These are phyloP conservation scores for Adela reaumurella DNA, from an alignment of 2,888 invertebrate genomes.

Conservation along the genomic window DNA sequence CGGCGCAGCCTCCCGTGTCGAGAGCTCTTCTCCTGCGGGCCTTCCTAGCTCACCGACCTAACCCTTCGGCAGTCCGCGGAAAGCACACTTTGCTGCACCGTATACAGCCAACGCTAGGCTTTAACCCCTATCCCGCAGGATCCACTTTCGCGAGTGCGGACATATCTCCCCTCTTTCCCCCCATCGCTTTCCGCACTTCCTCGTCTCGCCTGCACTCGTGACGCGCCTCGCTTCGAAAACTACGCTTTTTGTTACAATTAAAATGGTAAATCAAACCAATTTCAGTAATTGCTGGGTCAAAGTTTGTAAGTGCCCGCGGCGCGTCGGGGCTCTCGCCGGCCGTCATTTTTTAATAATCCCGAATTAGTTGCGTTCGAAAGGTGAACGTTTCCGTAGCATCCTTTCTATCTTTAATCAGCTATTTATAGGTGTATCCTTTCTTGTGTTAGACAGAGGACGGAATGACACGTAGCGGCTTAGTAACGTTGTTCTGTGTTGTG, in stretches of 20 bases:
- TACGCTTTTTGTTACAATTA: constrained; percentile 57
- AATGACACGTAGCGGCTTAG: too few species aligned
- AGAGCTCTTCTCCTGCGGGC: constrained; percentile 55
- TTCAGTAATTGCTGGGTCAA: constrained; percentile 55
- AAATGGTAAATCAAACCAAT: constrained; percentile 58
- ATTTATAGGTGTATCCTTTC: too few species aligned
- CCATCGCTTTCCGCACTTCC: not conserved
- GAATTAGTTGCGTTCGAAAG: too few species aligned
- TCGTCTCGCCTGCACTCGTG: constrained; percentile 3
- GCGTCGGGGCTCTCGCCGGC: constrained; percentile 11
- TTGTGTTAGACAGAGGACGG: too few species aligned
- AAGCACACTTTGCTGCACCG: constrained; percentile 51
- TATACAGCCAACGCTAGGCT: constrained; percentile 27
- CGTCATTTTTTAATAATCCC: not conserved
- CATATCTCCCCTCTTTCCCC: too few species aligned
- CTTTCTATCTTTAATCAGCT: too few species aligned
- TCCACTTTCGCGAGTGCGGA: too few species aligned
- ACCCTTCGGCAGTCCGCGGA: constrained; percentile 46
- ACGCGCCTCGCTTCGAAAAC: constrained; percentile 39
- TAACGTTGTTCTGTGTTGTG: too few species aligned
- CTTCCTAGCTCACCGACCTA: constrained; percentile 51
- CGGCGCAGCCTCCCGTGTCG: constrained; percentile 54
- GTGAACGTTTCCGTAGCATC: too few species aligned
- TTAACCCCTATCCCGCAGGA: too few species aligned
- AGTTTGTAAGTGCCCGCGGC: constrained; percentile 28